These are phyloP conservation scores for Chironomus riparius DNA, from an alignment of 2,888 invertebrate genomes.

Conservation along the genomic window DNA sequence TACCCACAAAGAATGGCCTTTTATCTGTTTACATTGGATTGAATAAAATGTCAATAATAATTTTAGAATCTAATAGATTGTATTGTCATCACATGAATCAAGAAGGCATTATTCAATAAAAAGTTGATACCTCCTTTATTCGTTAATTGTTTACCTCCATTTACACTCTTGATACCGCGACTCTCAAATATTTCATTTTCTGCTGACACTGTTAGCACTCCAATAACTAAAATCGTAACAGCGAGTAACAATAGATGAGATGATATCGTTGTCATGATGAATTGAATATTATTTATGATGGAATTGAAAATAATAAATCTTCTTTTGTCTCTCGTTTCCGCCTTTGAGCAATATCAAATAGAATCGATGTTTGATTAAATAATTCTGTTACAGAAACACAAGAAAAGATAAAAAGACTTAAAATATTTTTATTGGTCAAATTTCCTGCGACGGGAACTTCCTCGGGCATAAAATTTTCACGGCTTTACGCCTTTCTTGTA, in stretches of 20 bases:
- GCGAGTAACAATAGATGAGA: constrained; percentile 2
- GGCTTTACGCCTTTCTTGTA: not conserved
- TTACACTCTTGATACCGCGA: constrained; percentile 7
- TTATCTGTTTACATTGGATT: constrained; percentile 31
- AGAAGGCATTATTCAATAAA: too few relatives aligned
- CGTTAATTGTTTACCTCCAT: constrained; percentile 5
- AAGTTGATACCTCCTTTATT: not conserved
- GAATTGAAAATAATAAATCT: constrained; percentile 20
- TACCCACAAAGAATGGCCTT: constrained; percentile 43
- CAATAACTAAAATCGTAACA: not conserved
- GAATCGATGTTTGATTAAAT: not conserved
- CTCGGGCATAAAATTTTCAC: not conserved
- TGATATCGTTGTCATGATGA: not conserved
- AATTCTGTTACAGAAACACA: not conserved
- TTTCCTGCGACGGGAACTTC: not conserved
- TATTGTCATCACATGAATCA: too few relatives aligned
- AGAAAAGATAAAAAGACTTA: not conserved
- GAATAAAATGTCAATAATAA: too few relatives aligned
- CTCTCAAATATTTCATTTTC: constrained; percentile 15
- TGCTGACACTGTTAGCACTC: not conserved
- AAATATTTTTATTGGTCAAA: not conserved
- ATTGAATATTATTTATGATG: constrained; percentile 3
- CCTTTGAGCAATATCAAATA: constrained; percentile 14
- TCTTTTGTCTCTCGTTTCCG: constrained; percentile 7
- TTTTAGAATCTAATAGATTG: too few relatives aligned